Conservation (phyloP, 2,113 vertebrate species). For the Labeo rohita region DNA sequence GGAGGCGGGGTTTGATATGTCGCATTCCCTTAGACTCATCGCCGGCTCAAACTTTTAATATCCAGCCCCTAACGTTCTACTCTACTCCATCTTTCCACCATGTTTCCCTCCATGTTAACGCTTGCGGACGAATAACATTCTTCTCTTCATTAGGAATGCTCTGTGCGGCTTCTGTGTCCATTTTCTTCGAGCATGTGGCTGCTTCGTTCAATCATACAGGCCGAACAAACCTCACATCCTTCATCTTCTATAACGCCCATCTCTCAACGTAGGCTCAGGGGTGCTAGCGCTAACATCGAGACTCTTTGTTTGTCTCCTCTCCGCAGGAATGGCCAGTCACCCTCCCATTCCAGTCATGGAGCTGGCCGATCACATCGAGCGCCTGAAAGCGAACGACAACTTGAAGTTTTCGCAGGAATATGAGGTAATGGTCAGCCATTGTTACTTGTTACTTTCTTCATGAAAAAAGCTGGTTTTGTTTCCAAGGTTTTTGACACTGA, state of each 20-base stretch:
- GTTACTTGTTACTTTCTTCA: background rate
- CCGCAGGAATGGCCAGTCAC: constrained; percentile 95
- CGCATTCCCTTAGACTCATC: constrained; percentile 74
- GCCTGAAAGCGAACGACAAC: constrained; percentile 98
- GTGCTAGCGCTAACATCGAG: constrained; percentile 44
- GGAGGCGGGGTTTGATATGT: constrained; percentile 81
- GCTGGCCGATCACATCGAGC: constrained; percentile 95
- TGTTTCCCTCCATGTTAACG: constrained; percentile 80
- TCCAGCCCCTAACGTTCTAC: constrained; percentile 77
- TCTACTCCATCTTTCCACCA: constrained; percentile 73
- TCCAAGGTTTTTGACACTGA: background rate
- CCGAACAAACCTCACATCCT: constrained; percentile 76
- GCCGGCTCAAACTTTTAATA: constrained; percentile 84
- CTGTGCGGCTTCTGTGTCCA: constrained; percentile 85
- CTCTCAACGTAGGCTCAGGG: constrained; percentile 64
- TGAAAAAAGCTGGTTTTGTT: background rate
- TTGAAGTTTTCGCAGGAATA: constrained; percentile 99
- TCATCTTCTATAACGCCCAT: constrained; percentile 81
- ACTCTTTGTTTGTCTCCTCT: constrained; percentile 66
- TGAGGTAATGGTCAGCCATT: constrained; percentile 79
- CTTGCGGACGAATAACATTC: constrained; percentile 78
- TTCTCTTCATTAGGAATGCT: constrained; percentile 83
- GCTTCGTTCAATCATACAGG: constrained; percentile 92
- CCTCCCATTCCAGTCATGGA: constrained; percentile 96
- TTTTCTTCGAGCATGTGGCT: constrained; percentile 88